Percentiles rank a stretch among this genome's conserved stretches.
These are phyloP conservation scores for Poeciliopsis paucimaculata DNA, from an alignment of 2,797 vertebrate genomes.

Conservation along the genomic window DNA sequence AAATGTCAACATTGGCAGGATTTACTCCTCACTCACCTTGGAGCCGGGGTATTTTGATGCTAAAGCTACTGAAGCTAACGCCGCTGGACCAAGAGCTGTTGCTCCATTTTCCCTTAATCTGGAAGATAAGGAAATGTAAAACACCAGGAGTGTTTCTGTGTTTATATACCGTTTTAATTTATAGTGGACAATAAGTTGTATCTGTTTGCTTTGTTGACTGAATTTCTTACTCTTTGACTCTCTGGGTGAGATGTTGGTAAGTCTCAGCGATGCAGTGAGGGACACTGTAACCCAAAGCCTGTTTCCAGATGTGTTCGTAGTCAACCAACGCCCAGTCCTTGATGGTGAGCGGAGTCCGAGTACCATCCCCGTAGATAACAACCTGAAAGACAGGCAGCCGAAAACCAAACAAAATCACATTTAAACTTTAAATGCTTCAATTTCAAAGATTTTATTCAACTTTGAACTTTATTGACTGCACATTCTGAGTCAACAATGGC, in stretches of 20 bases:
- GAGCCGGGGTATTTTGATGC: conserved; percentile 81
- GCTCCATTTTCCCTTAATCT: conserved; percentile 80
- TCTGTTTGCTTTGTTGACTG: neutral
- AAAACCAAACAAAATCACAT: neutral
- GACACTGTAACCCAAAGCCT: conserved; percentile 63
- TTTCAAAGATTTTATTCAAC: neutral
- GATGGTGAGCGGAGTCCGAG: conserved; percentile 67
- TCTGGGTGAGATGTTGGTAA: conserved; percentile 52
- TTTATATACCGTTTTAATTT: neutral
- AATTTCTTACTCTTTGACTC: conserved; percentile 75
- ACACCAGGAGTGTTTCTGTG: neutral
- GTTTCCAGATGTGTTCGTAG: conserved; percentile 76
- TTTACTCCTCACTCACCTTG: conserved; percentile 66
- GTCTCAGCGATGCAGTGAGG: conserved; percentile 82
- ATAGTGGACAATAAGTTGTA: neutral
- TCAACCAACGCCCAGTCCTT: conserved; percentile 80
- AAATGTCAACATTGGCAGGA: neutral
- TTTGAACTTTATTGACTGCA: too few relatives aligned
- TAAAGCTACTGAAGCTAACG: conserved; percentile 80
- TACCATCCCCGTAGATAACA: conserved; percentile 83
- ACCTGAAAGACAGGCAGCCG: conserved; percentile 62
- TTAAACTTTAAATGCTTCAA: neutral
- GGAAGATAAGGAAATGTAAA: neutral
- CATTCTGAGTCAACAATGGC: too few relatives aligned
- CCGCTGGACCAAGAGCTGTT: conserved; percentile 81